Percentiles rank a stretch among this genome's conserved stretches.
These are phyloP conservation scores for Oscheius sp. DNA, from an alignment of 2,888 invertebrate genomes.

Conservation along the genomic window DNA sequence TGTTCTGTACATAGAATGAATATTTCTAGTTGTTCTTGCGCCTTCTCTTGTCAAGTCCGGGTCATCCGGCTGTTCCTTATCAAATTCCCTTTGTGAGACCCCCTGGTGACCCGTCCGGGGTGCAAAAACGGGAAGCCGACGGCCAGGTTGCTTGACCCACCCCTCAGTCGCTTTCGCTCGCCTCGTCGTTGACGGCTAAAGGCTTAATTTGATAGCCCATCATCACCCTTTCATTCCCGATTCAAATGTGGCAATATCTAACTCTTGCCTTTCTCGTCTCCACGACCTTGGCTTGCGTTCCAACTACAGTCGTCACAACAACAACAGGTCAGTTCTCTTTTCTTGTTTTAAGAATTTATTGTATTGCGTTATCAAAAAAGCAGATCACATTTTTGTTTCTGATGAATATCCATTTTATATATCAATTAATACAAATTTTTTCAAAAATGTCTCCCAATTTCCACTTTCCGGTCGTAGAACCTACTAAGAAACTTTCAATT, in stretches of 20 bases:
- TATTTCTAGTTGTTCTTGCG: no score
- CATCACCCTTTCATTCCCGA: not conserved
- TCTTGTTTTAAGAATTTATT: not conserved
- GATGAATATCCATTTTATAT: no score
- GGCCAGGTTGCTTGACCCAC: not conserved
- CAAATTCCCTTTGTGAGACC: constrained; percentile 23
- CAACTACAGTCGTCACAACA: constrained; percentile 22
- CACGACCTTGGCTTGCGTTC: constrained; percentile 24
- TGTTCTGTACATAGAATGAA: not conserved
- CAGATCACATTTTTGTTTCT: no score
- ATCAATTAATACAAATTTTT: no score
- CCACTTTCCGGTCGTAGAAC: not conserved
- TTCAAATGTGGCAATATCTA: not conserved
- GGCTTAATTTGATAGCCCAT: no score
- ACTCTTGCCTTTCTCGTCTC: not conserved
- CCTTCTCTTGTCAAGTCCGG: constrained; percentile 9
- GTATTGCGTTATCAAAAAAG: not conserved
- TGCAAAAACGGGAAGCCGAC: constrained; percentile 21
- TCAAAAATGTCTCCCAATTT: not conserved
- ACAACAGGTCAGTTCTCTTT: constrained; percentile 22
- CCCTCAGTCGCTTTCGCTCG: constrained; percentile 13
- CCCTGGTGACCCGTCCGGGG: constrained; percentile 16
- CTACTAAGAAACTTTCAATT: not conserved
- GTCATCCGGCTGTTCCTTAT: constrained; percentile 24
- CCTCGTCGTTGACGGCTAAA: not conserved